Conservation (phyloP, 2,113 vertebrate species). For the Indicator maculatus region DNA sequence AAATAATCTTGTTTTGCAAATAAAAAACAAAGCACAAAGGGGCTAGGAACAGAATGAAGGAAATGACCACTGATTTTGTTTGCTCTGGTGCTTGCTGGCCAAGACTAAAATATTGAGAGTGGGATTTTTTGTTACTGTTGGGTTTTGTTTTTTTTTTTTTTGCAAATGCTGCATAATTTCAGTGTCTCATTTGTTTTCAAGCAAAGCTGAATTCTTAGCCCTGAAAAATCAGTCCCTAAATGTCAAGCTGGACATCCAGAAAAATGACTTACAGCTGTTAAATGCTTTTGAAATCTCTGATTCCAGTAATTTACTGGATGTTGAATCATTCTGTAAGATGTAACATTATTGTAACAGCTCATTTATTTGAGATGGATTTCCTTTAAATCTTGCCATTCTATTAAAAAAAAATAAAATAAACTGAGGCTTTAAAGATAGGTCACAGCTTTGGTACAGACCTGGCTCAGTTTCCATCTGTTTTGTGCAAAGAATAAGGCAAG, state of each 20-base stretch:
- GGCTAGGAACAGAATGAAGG: constrained; percentile 40
- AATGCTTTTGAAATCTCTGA: background rate
- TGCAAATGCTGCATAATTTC: background rate
- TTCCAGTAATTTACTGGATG: background rate
- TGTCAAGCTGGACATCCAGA: constrained; percentile 3
- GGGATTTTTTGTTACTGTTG: background rate
- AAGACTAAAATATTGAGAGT: background rate
- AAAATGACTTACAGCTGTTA: background rate
- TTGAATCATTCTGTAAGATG: background rate
- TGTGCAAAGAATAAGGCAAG: background rate
- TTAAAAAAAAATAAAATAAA: background rate
- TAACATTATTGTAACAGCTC: background rate
- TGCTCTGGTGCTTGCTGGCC: constrained; percentile 31
- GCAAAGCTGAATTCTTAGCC: background rate
- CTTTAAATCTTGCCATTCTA: background rate
- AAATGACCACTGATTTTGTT: constrained; percentile 50
- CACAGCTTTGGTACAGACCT: background rate
- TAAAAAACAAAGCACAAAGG: constrained; percentile 56
- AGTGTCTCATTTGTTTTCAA: background rate
- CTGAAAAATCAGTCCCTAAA: background rate
- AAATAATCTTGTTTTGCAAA: constrained; percentile 49
- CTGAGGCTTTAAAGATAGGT: background rate
- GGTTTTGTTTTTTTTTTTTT: background rate
- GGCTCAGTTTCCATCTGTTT: constrained; percentile 6
- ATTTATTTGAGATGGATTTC: background rate